Evolutionary conservation across 2,888 invertebrate species (phyloP).

Genomic region (Petrophora chlorosata): DNA sequence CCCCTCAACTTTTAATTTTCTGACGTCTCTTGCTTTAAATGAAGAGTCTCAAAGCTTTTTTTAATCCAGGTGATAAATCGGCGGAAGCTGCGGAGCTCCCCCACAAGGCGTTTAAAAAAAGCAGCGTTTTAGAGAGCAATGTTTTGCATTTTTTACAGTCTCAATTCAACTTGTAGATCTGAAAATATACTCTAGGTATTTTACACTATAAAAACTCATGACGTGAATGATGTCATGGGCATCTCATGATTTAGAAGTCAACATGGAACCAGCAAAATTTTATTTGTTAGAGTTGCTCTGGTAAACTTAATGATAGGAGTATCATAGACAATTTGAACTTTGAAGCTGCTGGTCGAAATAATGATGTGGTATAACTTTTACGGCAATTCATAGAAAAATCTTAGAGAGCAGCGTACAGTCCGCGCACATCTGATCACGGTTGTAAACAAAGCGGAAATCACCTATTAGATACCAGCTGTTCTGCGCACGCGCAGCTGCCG

Average conservation of each 20-base stretch:
- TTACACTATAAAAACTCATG: no score
- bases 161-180: no score
- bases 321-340: no score
- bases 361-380: not conserved
- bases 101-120: slow-evolving; percentile 40
- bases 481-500: slow-evolving; percentile 71
- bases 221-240: no score
- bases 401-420: not conserved
- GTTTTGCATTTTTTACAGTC: not conserved
- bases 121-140: no score
- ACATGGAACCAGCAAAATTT: no score
- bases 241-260: no score
- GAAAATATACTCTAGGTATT: no score
- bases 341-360: no score
- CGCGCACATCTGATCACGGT: slow-evolving; percentile 39
- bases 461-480: slow-evolving; percentile 76
- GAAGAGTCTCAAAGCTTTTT: slow-evolving; percentile 56
- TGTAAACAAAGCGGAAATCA: slow-evolving; percentile 71
- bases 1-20: slow-evolving; percentile 13
- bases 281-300: no score
- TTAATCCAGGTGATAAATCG: slow-evolving; percentile 70
- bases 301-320: no score
- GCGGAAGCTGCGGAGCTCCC: slow-evolving; percentile 62
- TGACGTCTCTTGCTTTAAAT: slow-evolving; percentile 31
- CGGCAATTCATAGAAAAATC: slow-evolving; percentile 9